Evolutionary conservation across 2,113 vertebrate genomes (phyloP).

Genomic region (Calyptommatus sinebrachiatus): DNA sequence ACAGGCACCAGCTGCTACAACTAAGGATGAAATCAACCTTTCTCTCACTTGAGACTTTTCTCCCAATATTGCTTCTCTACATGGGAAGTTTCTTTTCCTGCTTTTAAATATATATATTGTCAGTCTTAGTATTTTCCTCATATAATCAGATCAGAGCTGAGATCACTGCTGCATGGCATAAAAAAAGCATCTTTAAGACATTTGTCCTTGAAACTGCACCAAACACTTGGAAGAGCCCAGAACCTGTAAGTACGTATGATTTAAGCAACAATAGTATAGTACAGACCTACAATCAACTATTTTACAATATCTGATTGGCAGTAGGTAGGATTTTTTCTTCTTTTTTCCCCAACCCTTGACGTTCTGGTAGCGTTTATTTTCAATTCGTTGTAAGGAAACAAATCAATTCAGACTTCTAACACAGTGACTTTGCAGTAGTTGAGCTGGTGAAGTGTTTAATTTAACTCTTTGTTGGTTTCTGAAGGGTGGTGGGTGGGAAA

Average conservation of each 20-base stretch:
- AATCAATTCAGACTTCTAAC: slow-evolving; percentile 80
- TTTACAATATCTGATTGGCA: slow-evolving; percentile 70
- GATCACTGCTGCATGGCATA: slow-evolving; percentile 83
- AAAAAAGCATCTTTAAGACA: slow-evolving; percentile 83
- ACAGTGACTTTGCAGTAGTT: slow-evolving; percentile 81
- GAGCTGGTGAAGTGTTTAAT: slow-evolving; percentile 75
- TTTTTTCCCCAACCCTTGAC: slow-evolving; percentile 27
- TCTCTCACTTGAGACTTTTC: slow-evolving; percentile 73
- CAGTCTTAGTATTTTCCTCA: slow-evolving; percentile 72
- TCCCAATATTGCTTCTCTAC: slow-evolving; percentile 75
- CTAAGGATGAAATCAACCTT: slow-evolving; percentile 76
- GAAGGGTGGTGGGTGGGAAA: slow-evolving; percentile 59
- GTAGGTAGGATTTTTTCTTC: slow-evolving; percentile 59
- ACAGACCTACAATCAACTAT: slow-evolving; percentile 81
- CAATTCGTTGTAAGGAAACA: slow-evolving; percentile 74
- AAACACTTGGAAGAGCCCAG: slow-evolving; percentile 96
- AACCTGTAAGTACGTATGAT: slow-evolving; percentile 92
- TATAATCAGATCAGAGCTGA: slow-evolving; percentile 80
- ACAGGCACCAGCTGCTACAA: slow-evolving; percentile 81
- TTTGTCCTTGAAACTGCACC: slow-evolving; percentile 99
- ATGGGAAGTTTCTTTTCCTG: slow-evolving; percentile 70
- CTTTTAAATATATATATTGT: slow-evolving; percentile 54
- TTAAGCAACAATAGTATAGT: slow-evolving; percentile 70
- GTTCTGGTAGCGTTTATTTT: slow-evolving; percentile 76
- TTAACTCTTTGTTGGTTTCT: slow-evolving; percentile 77